phyloP scores from a whole-genome alignment of 2,797 vertebrate species.

The Betta splendens region DNA sequence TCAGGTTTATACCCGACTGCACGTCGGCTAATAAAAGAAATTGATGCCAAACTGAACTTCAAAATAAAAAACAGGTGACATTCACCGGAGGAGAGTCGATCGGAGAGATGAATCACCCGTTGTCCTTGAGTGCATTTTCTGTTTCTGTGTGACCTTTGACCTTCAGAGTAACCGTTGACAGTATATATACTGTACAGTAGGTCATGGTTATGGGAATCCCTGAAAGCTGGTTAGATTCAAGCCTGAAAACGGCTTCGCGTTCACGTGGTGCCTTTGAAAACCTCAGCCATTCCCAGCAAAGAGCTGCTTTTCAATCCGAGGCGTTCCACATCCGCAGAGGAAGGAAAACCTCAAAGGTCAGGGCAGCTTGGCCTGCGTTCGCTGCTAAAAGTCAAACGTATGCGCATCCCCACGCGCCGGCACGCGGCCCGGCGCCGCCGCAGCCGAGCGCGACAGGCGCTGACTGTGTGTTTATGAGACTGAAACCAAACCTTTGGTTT shows the following conservation, averaged over 20 bases:
- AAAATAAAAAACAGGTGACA: constrained; percentile 44
- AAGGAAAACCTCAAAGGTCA: constrained; percentile 30
- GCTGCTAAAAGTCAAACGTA: constrained; percentile 37
- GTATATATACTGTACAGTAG: constrained; percentile 22
- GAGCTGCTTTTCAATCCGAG: too few relatives aligned
- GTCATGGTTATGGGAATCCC: constrained; percentile 39
- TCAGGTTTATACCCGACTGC: constrained; percentile 18
- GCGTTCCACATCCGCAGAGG: constrained; percentile 8
- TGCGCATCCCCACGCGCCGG: constrained; percentile 25
- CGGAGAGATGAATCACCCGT: constrained; percentile 43
- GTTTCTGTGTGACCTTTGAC: constrained; percentile 42
- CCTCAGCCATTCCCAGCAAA: neutral
- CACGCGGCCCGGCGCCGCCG: constrained; percentile 21
- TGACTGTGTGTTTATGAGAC: constrained; percentile 11
- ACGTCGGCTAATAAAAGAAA: constrained; percentile 51
- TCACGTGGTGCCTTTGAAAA: neutral
- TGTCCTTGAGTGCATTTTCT: constrained; percentile 41
- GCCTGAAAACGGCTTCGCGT: neutral
- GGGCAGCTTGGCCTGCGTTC: constrained; percentile 20
- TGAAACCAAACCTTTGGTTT: constrained; percentile 39
- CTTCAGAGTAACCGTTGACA: constrained; percentile 5
- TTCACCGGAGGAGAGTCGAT: constrained; percentile 40
- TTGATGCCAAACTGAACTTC: constrained; percentile 50
- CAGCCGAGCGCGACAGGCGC: constrained; percentile 31
- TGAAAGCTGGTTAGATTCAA: constrained; percentile 20